Percentiles rank a stretch among this genome's conserved stretches.
phyloP scores from a whole-genome alignment of 2,888 invertebrate genomes.

The Caradrina clavipalpis region DNA sequence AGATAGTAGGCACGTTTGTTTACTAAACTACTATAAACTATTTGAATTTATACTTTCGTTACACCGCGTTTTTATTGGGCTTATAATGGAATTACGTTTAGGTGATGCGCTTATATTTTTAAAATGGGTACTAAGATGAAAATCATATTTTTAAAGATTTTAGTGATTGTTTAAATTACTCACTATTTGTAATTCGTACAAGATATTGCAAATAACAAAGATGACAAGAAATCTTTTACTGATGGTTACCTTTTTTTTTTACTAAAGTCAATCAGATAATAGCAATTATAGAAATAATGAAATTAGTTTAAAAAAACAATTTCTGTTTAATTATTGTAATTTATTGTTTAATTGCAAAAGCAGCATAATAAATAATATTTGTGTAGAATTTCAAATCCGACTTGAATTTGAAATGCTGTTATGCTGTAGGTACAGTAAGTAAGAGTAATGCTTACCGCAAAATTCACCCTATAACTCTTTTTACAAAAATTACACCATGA shows the following conservation, averaged over 20 bases:
- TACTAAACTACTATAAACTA: slow-evolving; percentile 86
- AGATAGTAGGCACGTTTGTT: slow-evolving; percentile 84
- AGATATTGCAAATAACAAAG: too few relatives aligned
- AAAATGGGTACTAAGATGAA: not conserved
- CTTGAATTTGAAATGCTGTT: too few relatives aligned
- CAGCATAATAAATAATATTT: too few relatives aligned
- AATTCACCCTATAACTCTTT: slow-evolving; percentile 13
- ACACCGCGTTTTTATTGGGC: slow-evolving; percentile 70
- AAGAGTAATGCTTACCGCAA: not conserved
- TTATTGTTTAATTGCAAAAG: too few relatives aligned
- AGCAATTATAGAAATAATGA: too few relatives aligned
- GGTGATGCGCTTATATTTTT: slow-evolving; percentile 19
- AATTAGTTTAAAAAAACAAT: too few relatives aligned
- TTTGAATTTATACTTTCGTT: slow-evolving; percentile 82
- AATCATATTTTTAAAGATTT: not conserved
- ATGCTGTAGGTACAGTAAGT: too few relatives aligned
- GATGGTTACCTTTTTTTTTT: too few relatives aligned
- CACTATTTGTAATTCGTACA: too few relatives aligned
- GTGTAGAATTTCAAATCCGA: not conserved
- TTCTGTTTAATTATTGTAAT: too few relatives aligned
- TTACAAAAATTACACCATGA: slow-evolving; percentile 9
- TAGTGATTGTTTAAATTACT: not conserved
- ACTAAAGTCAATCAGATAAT: too few relatives aligned
- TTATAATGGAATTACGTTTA: slow-evolving; percentile 67
- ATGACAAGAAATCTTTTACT: too few relatives aligned